Conservation (phyloP, 2,113 vertebrate genomes). For the Gracilinanus agilis region DNA sequence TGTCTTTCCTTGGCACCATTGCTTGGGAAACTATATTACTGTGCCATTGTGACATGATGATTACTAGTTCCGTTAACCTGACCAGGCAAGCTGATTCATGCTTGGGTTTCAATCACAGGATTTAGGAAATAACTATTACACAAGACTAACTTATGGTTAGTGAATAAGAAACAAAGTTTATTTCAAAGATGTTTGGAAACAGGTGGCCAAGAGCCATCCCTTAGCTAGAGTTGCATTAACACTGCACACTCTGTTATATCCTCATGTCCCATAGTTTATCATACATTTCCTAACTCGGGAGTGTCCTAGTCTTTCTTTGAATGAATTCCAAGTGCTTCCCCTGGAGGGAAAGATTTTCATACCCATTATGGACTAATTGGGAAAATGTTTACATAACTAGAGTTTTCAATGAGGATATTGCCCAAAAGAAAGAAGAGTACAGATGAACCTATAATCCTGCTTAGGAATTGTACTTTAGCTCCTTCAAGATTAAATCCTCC, state of each 20-base stretch:
- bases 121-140: neutral
- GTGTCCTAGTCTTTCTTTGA: neutral
- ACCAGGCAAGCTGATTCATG: neutral
- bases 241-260: neutral
- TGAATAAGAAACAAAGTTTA: neutral
- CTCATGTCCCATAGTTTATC: neutral
- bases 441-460: neutral
- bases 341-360: neutral
- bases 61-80: neutral
- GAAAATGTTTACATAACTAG: neutral
- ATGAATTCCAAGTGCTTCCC: neutral
- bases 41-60: constrained; percentile 8
- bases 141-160: neutral
- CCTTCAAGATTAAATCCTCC: neutral
- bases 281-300: neutral
- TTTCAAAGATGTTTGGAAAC: neutral
- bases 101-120: neutral
- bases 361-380: neutral
- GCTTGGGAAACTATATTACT: constrained; percentile 54
- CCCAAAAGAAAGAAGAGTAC: neutral
- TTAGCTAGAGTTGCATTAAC: neutral
- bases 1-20: constrained; percentile 70
- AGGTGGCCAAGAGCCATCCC: neutral
- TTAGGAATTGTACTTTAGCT: neutral
- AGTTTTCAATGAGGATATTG: neutral